A percentile compares a stretch with the other conserved stretches of the same genome.
Conservation (phyloP, 2,113 vertebrate species). For the Scolopax mira region DNA sequence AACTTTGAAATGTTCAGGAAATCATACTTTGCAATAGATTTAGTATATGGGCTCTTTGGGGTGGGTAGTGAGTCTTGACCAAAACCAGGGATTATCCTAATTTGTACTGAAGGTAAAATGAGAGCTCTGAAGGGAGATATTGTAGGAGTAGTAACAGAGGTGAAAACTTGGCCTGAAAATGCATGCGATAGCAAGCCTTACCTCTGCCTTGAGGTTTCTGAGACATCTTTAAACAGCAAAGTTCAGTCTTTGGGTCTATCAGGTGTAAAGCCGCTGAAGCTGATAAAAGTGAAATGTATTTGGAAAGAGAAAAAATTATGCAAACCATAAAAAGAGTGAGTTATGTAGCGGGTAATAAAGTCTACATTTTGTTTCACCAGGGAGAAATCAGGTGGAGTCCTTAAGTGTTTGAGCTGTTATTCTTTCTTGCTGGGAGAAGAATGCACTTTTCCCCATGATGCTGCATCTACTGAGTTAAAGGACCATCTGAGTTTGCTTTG, state of each 20-base stretch:
- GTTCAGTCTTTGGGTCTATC: background rate
- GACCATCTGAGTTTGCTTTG: conserved; percentile 36
- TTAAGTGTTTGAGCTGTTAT: conserved; percentile 39
- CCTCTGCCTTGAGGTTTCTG: background rate
- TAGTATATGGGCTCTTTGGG: conserved; percentile 1
- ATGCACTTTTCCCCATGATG: background rate
- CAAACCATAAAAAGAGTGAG: conserved; percentile 50
- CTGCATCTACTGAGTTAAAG: background rate
- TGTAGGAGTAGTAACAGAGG: background rate
- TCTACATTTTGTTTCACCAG: conserved; percentile 51
- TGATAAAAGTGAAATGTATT: conserved; percentile 35
- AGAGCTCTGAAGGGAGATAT: background rate
- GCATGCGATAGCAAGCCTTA: background rate
- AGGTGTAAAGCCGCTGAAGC: conserved; percentile 22
- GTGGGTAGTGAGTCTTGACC: background rate
- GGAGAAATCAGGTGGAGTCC: conserved; percentile 53
- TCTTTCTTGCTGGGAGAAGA: conserved; percentile 21
- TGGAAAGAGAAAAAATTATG: conserved; percentile 53
- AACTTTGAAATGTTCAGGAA: conserved; percentile 38
- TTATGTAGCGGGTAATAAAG: conserved; percentile 57
- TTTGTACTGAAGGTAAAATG: conserved; percentile 39
- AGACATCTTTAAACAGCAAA: background rate
- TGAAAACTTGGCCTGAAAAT: background rate
- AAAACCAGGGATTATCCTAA: conserved; percentile 46
- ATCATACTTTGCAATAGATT: background rate